A percentile compares a stretch with the other conserved stretches of the same genome.
Conservation (phyloP, 2,113 vertebrate genomes). For the Girardinichthys multiradiatus region DNA sequence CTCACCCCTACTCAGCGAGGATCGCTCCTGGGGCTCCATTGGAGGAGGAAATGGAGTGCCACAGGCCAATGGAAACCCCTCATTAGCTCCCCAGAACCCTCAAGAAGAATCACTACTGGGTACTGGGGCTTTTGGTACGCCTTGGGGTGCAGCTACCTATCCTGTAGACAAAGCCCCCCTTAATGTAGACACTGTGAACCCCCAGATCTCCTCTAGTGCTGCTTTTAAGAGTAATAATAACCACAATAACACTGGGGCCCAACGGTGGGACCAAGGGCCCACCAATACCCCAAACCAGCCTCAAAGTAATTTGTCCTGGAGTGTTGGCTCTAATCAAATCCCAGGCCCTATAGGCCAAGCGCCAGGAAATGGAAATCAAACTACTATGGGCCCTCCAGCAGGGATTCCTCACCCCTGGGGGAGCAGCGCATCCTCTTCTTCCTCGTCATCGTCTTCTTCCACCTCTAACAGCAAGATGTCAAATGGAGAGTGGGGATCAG, state of each 20-base stretch:
- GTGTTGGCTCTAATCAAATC: slow-evolving; percentile 63
- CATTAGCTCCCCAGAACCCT: slow-evolving; percentile 80
- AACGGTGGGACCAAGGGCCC: slow-evolving; percentile 88
- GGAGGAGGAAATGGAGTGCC: slow-evolving; percentile 73
- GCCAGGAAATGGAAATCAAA: slow-evolving; percentile 75
- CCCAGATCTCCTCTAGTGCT: slow-evolving; percentile 84
- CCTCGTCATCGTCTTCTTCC: slow-evolving; percentile 80
- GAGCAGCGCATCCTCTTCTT: slow-evolving; percentile 79
- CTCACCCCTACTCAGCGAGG: slow-evolving; percentile 89
- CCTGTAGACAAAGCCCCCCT: slow-evolving; percentile 91
- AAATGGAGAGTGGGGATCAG: slow-evolving; percentile 89
- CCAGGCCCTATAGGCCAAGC: slow-evolving; percentile 54
- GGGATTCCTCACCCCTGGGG: slow-evolving; percentile 89
- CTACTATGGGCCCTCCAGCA: slow-evolving; percentile 72
- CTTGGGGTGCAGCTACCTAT: slow-evolving; percentile 89
- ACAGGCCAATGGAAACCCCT: slow-evolving; percentile 86
- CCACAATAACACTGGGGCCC: slow-evolving; percentile 81
- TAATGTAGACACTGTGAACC: slow-evolving; percentile 97
- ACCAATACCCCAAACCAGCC: slow-evolving; percentile 66
- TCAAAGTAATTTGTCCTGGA: slow-evolving; percentile 85
- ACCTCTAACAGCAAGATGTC: slow-evolving; percentile 80
- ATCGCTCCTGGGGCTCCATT: slow-evolving; percentile 83
- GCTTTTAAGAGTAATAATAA: slow-evolving; percentile 87
- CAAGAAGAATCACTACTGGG: slow-evolving; percentile 86
- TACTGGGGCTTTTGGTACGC: slow-evolving; percentile 87